Percentiles rank a stretch among this genome's conserved stretches.
These are phyloP conservation scores for Rallus limicola DNA, from an alignment of 2,113 vertebrate species.

Conservation along the genomic window DNA sequence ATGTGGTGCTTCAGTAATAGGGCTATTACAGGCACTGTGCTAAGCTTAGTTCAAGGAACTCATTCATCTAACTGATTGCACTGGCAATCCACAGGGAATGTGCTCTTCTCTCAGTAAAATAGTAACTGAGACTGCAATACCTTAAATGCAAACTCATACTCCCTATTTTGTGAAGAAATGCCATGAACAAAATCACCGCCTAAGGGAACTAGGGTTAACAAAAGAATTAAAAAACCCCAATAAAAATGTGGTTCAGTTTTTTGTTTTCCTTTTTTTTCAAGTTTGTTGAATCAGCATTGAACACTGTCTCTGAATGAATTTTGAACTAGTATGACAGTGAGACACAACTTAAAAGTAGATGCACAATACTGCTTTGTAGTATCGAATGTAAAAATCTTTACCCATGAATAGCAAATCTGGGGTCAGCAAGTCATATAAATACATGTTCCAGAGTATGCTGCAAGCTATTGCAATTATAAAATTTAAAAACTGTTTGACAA, in stretches of 20 bases:
- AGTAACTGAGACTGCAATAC: not conserved
- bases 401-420: not conserved
- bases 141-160: not conserved
- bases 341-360: not conserved
- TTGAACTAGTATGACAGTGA: not conserved
- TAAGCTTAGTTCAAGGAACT: slow-evolving; percentile 39
- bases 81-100: not conserved
- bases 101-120: slow-evolving; percentile 24
- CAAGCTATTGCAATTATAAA: not conserved
- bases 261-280: not conserved
- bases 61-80: slow-evolving; percentile 36
- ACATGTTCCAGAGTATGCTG: not conserved
- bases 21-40: not conserved
- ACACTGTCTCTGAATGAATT: not conserved
- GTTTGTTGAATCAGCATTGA: not conserved
- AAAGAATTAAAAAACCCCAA: not conserved
- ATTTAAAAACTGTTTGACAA: slow-evolving; percentile 17
- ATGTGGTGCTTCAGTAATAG: not conserved
- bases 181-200: not conserved
- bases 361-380: not conserved
- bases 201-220: not conserved
- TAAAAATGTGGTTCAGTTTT: not conserved
- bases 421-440: not conserved
- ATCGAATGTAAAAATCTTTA: not conserved
- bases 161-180: not conserved